Conservation (phyloP, 2,113 vertebrate species). For the Pachycephala philippinensis region DNA sequence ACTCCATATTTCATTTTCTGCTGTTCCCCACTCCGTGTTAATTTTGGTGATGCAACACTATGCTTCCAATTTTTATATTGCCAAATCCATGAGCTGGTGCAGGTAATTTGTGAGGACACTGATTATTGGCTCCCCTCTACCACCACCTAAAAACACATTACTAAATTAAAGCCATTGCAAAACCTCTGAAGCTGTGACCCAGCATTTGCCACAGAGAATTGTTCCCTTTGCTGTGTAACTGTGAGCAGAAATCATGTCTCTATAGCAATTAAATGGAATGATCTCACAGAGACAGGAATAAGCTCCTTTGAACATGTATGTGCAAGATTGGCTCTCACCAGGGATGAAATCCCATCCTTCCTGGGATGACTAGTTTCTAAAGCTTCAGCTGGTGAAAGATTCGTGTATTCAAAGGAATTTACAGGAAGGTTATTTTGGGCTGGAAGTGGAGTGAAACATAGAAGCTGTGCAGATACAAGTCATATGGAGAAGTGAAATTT, state of each 20-base stretch:
- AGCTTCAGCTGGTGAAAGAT: background rate
- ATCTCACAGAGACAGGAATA: background rate
- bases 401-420: background rate
- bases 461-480: background rate
- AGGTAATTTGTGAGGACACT: background rate
- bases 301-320: background rate
- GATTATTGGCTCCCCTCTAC: background rate
- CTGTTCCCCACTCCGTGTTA: background rate
- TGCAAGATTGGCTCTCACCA: background rate
- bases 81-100: background rate
- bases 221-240: background rate
- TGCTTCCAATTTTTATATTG: background rate
- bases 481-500: background rate
- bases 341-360: background rate
- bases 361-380: background rate
- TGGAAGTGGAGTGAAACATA: background rate
- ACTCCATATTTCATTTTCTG: background rate
- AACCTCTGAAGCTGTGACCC: background rate
- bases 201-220: background rate
- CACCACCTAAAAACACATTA: background rate
- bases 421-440: background rate
- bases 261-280: rapidly evolving
- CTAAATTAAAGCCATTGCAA: background rate
- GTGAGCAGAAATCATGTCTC: background rate
- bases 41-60: background rate